Conservation (phyloP, 2,113 vertebrate genomes). For the Shinisaurus crocodilurus region DNA sequence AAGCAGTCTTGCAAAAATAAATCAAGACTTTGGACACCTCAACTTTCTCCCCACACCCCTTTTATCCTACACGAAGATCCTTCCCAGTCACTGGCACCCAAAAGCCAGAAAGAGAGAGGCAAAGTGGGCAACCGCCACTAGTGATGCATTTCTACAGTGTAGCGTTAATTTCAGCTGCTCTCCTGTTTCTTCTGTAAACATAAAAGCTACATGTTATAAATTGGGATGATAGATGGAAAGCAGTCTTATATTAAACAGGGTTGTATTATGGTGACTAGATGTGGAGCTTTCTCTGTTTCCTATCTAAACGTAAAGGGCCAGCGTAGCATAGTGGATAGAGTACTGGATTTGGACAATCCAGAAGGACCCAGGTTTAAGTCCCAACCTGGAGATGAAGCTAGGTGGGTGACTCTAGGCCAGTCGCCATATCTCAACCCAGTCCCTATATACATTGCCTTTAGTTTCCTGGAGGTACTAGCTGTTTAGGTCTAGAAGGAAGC, state of each 20-base stretch:
- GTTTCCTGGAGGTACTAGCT: not conserved
- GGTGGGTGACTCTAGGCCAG: too few species aligned
- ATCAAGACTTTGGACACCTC: not conserved
- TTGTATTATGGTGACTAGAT: not conserved
- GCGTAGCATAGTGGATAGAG: not conserved
- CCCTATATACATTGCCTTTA: not conserved
- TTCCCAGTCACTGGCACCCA: too few species aligned
- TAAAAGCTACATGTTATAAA: not conserved
- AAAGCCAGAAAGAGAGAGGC: not conserved
- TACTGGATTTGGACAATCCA: not conserved
- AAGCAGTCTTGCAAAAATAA: not conserved
- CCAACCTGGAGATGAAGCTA: too few species aligned
- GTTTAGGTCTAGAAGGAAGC: not conserved
- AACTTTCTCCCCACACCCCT: not conserved
- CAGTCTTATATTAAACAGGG: not conserved
- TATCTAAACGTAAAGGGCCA: not conserved
- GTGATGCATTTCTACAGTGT: not conserved
- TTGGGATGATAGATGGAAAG: not conserved
- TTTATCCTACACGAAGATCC: not conserved
- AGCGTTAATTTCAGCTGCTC: not conserved
- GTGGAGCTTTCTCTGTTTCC: not conserved
- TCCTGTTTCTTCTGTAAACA: not conserved
- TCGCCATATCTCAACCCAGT: too few species aligned
- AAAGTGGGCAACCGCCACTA: not conserved
- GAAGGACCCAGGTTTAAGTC: too few species aligned